Conservation (phyloP, 1,140 invertebrate species). For the Drosophila hydei region DNA sequence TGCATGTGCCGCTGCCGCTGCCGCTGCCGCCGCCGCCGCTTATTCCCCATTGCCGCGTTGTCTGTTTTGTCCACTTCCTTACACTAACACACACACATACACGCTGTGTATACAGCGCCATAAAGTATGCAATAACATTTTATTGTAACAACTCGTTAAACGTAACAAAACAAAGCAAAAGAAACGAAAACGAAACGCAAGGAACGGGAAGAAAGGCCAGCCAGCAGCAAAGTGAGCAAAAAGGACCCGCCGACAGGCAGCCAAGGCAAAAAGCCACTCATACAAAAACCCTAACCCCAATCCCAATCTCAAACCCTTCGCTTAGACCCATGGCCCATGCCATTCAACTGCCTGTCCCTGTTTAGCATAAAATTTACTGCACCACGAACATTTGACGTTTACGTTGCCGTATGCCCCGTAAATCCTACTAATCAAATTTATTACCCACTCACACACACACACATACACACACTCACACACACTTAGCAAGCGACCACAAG, state of each 20-base stretch:
- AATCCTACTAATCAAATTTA: conserved; percentile 81
- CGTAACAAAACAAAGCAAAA: conserved; percentile 50
- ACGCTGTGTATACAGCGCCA: conserved; percentile 21
- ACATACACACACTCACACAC: conserved; percentile 12
- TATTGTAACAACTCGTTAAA: conserved; percentile 77
- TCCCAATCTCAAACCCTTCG: background rate
- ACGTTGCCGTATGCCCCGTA: conserved; percentile 66
- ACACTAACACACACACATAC: conserved; percentile 12
- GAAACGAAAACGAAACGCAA: conserved; percentile 18
- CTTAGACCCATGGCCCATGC: background rate
- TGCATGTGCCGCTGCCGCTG: conserved; percentile 24
- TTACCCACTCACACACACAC: conserved; percentile 62
- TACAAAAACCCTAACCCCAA: conserved; percentile 21
- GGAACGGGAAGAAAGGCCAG: background rate
- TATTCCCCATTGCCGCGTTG: conserved; percentile 38
- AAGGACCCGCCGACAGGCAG: conserved; percentile 10
- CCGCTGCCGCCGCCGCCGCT: background rate
- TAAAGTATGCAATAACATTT: conserved; percentile 77
- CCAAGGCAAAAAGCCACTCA: conserved; percentile 21
- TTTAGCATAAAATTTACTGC: conserved; percentile 81
- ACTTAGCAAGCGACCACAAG: conserved; percentile 48
- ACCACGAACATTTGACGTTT: conserved; percentile 74
- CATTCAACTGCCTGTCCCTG: conserved; percentile 25
- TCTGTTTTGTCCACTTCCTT: conserved; percentile 45
- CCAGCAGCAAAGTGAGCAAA: conserved; percentile 8